Evolutionary conservation across 2,797 vertebrate genomes (phyloP).

Genomic region (Lepilemur ruficaudatus): DNA sequence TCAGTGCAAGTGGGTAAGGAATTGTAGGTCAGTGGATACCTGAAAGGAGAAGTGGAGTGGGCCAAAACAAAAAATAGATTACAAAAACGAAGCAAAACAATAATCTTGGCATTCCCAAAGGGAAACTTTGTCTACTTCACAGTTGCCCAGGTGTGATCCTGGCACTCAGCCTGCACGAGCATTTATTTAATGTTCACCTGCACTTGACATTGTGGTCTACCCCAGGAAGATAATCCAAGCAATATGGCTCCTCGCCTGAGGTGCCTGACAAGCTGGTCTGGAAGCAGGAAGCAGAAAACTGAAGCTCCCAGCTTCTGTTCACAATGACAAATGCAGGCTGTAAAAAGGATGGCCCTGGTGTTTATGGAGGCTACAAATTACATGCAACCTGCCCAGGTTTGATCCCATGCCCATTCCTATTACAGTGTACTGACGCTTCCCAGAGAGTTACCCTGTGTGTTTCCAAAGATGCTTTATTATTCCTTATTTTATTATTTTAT

Average conservation of each 20-base stretch:
- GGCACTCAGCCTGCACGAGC: not conserved
- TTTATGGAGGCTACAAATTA: constrained; percentile 56
- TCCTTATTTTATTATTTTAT: not conserved
- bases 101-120: not conserved
- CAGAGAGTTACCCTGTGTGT: not conserved
- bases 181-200: constrained; percentile 60
- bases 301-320: not conserved
- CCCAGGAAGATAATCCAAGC: constrained; percentile 59
- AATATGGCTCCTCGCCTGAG: constrained; percentile 34
- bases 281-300: constrained; percentile 10
- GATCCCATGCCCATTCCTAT: not conserved
- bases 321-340: constrained; percentile 44
- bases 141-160: not conserved
- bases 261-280: constrained; percentile 11
- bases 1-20: not conserved
- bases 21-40: not conserved
- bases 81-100: not conserved
- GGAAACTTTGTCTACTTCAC: not conserved
- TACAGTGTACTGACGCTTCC: not conserved
- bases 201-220: not conserved
- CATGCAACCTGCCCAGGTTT: constrained; percentile 39
- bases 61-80: not conserved
- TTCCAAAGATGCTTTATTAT: not conserved
- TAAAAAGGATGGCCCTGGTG: constrained; percentile 26
- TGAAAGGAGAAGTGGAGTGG: not conserved